Conservation (phyloP, 2,888 invertebrate genomes). For the Lapara coniferarum region DNA sequence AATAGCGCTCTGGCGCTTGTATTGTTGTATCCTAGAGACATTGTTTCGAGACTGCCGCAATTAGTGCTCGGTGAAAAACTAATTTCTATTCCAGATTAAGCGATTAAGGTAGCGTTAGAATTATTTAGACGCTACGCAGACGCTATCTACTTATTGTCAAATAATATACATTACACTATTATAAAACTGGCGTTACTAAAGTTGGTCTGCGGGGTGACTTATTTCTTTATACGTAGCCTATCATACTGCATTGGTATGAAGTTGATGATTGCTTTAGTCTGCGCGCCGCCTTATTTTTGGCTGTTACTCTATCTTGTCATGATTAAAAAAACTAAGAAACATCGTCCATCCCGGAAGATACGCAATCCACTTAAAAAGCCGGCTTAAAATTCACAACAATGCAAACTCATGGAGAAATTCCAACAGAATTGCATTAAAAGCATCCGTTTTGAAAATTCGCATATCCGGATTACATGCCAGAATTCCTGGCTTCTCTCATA, state of each 20-base stretch:
- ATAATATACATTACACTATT: no score
- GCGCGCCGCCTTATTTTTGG: no score
- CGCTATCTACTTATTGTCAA: no score
- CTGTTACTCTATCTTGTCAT: background rate
- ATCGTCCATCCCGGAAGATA: constrained; percentile 4
- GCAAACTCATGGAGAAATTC: constrained; percentile 22
- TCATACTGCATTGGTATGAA: no score
- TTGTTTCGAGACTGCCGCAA: background rate
- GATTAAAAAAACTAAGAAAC: background rate
- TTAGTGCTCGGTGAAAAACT: no score
- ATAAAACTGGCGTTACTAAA: no score
- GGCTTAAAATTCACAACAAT: constrained; percentile 23
- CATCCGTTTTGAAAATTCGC: constrained; percentile 36
- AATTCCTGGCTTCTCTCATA: constrained; percentile 4
- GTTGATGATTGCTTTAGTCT: no score
- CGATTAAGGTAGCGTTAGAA: no score
- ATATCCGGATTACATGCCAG: constrained; percentile 33
- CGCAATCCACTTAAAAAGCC: constrained; percentile 25
- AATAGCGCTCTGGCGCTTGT: background rate
- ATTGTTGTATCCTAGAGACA: background rate
- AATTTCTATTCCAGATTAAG: no score
- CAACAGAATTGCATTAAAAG: constrained; percentile 36
- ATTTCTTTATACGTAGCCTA: no score
- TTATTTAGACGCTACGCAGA: no score
- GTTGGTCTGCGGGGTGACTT: no score